Percentiles rank a stretch among this genome's conserved stretches.
These are phyloP conservation scores for Formica selysi DNA, from an alignment of 1,140 invertebrate genomes.

Conservation along the genomic window DNA sequence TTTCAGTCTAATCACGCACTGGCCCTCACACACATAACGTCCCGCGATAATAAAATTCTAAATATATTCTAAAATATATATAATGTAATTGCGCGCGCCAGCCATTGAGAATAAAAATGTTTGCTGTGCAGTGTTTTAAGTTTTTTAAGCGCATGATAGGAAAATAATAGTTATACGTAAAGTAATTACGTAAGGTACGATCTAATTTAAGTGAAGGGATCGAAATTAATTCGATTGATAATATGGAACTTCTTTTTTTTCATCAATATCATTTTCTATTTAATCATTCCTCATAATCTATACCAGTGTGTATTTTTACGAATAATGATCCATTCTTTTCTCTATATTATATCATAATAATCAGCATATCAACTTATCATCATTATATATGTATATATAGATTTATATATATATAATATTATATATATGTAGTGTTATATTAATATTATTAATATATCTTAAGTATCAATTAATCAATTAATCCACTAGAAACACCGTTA, in stretches of 20 bases:
- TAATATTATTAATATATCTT: conserved; percentile 82
- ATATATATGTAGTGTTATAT: conserved; percentile 78
- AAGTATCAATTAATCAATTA: conserved; percentile 85
- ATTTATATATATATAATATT: conserved; percentile 76
- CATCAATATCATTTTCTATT: conserved; percentile 83
- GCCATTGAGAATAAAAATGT: conserved; percentile 23
- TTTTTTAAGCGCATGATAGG: conserved; percentile 62
- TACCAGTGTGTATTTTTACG: conserved; percentile 81
- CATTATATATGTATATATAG: conserved; percentile 79
- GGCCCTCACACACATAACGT: background rate
- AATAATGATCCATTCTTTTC: conserved; percentile 82
- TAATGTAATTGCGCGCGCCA: background rate
- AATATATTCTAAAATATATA: conserved; percentile 9
- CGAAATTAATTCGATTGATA: conserved; percentile 74
- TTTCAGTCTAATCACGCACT: background rate
- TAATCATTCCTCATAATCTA: conserved; percentile 83
- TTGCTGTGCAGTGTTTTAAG: conserved; percentile 76
- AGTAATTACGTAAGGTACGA: conserved; percentile 34
- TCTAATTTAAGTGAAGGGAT: conserved; percentile 65
- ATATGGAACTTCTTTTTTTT: conserved; percentile 58
- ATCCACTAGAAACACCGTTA: conserved; percentile 84
- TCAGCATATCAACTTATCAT: conserved; percentile 84
- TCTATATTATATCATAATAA: conserved; percentile 81
- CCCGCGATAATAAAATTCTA: background rate
- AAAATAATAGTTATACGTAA: background rate